phyloP scores from a whole-genome alignment of 2,113 vertebrate genomes.

The Xenopus borealis region DNA sequence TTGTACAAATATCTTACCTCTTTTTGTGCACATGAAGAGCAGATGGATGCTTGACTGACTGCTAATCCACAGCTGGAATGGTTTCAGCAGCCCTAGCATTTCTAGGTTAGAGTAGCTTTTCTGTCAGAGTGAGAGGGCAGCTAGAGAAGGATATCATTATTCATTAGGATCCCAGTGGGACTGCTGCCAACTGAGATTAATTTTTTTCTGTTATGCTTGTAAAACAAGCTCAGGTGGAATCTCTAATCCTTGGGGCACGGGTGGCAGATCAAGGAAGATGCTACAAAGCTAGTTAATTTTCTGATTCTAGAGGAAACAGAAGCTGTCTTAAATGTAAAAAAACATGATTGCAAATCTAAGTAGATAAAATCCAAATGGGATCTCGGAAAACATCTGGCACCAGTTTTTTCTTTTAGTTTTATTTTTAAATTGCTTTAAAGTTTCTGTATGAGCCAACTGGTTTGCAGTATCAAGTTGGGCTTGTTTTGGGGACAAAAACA shows the following conservation, averaged over 20 bases:
- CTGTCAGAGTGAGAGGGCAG: slow-evolving; percentile 83
- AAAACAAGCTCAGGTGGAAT: slow-evolving; percentile 87
- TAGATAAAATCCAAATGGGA: slow-evolving; percentile 79
- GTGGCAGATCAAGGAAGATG: slow-evolving; percentile 86
- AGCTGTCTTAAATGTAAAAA: slow-evolving; percentile 81
- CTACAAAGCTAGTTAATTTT: slow-evolving; percentile 88
- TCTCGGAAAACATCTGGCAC: slow-evolving; percentile 77
- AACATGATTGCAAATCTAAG: slow-evolving; percentile 85
- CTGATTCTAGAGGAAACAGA: slow-evolving; percentile 81
- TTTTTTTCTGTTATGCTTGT: slow-evolving; percentile 86
- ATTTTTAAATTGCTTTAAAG: slow-evolving; percentile 52
- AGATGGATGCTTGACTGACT: slow-evolving; percentile 83
- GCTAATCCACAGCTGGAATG: slow-evolving; percentile 85
- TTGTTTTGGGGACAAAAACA: too few relatives aligned
- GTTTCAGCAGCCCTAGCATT: slow-evolving; percentile 76
- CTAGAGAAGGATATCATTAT: slow-evolving; percentile 84
- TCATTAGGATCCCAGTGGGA: slow-evolving; percentile 83
- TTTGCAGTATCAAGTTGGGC: slow-evolving; percentile 32
- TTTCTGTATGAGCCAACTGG: slow-evolving; percentile 56
- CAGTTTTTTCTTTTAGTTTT: slow-evolving; percentile 69
- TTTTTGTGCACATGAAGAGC: slow-evolving; percentile 68
- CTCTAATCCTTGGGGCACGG: slow-evolving; percentile 82
- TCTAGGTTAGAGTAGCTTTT: slow-evolving; percentile 81
- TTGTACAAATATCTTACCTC: slow-evolving; percentile 71
- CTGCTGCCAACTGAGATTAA: slow-evolving; percentile 82